These are phyloP conservation scores for Xanthorhoe designata DNA, from an alignment of 2,888 invertebrate genomes.

Conservation along the genomic window DNA sequence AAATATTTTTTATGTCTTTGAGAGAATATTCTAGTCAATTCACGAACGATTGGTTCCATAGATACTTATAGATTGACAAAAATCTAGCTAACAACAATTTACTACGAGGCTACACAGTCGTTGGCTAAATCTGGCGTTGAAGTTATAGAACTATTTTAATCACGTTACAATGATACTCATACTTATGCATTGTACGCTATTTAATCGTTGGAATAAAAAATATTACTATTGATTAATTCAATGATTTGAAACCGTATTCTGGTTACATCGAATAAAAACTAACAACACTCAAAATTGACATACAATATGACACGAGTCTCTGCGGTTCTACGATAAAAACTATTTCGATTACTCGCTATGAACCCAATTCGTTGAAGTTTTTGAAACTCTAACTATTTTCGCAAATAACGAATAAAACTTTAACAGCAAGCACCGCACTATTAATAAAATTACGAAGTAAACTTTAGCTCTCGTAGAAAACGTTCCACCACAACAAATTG, in stretches of 20 bases:
- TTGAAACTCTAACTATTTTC: slow-evolving; percentile 62
- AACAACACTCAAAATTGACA: slow-evolving; percentile 59
- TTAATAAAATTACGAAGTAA: slow-evolving; percentile 74
- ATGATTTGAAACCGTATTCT: slow-evolving; percentile 78
- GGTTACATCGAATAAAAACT: slow-evolving; percentile 58
- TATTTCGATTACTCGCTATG: slow-evolving; percentile 56
- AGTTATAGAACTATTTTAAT: slow-evolving; percentile 57
- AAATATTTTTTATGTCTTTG: slow-evolving; percentile 72
- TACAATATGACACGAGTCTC: slow-evolving; percentile 54
- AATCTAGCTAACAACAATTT: slow-evolving; percentile 71
- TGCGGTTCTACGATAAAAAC: slow-evolving; percentile 56
- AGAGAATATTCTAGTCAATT: slow-evolving; percentile 69
- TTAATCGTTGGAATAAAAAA: slow-evolving; percentile 64
- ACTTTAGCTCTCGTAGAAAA: slow-evolving; percentile 80
- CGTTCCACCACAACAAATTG: slow-evolving; percentile 82
- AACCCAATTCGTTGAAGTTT: slow-evolving; percentile 72
- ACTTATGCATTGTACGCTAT: slow-evolving; percentile 10
- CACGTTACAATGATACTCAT: slow-evolving; percentile 41
- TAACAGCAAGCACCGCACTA: slow-evolving; percentile 82
- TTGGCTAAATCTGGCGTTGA: slow-evolving; percentile 65
- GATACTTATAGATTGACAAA: slow-evolving; percentile 63
- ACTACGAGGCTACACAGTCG: slow-evolving; percentile 77
- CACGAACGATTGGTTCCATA: slow-evolving; percentile 72
- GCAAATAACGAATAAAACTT: slow-evolving; percentile 71
- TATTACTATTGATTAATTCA: slow-evolving; percentile 59